These are phyloP conservation scores for Lindbergichthys nudifrons DNA, from an alignment of 2,797 vertebrate species.

Conservation along the genomic window DNA sequence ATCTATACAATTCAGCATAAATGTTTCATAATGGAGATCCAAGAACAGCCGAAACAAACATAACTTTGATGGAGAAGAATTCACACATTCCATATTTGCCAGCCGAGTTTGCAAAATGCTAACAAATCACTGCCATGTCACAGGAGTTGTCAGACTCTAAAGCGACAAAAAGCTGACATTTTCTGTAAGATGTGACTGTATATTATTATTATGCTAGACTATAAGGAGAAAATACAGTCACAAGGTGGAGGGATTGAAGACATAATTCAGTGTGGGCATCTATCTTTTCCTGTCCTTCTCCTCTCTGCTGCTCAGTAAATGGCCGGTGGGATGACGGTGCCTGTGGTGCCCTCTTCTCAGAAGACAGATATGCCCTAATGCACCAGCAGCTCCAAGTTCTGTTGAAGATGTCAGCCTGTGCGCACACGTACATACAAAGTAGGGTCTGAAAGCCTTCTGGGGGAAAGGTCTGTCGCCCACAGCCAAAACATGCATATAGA, in stretches of 20 bases:
- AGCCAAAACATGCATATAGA: constrained; percentile 54
- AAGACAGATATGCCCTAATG: constrained; percentile 68
- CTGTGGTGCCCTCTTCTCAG: constrained; percentile 56
- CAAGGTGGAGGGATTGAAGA: constrained; percentile 31
- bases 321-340: constrained; percentile 58
- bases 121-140: not conserved
- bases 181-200: not conserved
- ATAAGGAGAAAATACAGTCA: constrained; percentile 22
- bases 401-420: constrained; percentile 66
- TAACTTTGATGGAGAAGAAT: not conserved
- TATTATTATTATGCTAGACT: not conserved
- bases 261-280: constrained; percentile 49
- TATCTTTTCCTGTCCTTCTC: constrained; percentile 42
- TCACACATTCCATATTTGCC: not conserved
- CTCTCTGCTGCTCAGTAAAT: constrained; percentile 68
- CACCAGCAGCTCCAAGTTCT: constrained; percentile 60
- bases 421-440: constrained; percentile 50
- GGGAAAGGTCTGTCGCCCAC: constrained; percentile 52
- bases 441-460: constrained; percentile 44
- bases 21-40: not conserved
- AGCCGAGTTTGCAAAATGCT: not conserved
- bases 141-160: not conserved
- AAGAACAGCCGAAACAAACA: not conserved
- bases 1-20: not conserved
- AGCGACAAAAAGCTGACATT: not conserved